Evolutionary conservation across 2,113 vertebrate genomes (phyloP).

Genomic region (Pygathrix nemaeus): DNA sequence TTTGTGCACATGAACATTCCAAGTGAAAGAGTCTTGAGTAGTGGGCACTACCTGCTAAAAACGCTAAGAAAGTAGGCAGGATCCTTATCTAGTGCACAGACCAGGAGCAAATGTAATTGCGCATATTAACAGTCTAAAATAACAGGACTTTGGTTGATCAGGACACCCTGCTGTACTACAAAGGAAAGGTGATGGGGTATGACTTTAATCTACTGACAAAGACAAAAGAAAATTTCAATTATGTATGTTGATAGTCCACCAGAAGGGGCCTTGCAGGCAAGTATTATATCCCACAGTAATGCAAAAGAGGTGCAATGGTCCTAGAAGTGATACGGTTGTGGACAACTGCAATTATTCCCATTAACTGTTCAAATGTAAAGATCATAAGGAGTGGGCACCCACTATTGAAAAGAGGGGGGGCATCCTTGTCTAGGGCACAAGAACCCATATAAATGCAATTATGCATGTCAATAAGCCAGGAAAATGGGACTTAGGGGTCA

Average conservation of each 20-base stretch:
- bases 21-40: neutral
- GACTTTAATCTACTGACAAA: neutral
- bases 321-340: neutral
- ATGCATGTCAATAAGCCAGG: neutral
- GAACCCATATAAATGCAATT: neutral
- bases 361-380: neutral
- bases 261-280: neutral
- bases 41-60: neutral
- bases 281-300: neutral
- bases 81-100: neutral
- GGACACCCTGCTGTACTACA: neutral
- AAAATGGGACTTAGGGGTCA: neutral
- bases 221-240: slow-evolving; percentile 8
- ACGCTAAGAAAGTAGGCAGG: neutral
- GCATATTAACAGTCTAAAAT: neutral
- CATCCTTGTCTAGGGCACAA: neutral
- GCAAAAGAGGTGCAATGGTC: neutral
- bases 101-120: neutral
- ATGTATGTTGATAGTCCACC: neutral
- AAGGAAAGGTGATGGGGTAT: neutral
- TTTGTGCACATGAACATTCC: neutral
- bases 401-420: neutral
- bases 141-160: slow-evolving; percentile 6
- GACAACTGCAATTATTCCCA: neutral
- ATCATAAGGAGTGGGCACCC: neutral